Base-by-base conservation (phyloP, 2,113 vertebrate species). In the Lanius collurio region DNA sequence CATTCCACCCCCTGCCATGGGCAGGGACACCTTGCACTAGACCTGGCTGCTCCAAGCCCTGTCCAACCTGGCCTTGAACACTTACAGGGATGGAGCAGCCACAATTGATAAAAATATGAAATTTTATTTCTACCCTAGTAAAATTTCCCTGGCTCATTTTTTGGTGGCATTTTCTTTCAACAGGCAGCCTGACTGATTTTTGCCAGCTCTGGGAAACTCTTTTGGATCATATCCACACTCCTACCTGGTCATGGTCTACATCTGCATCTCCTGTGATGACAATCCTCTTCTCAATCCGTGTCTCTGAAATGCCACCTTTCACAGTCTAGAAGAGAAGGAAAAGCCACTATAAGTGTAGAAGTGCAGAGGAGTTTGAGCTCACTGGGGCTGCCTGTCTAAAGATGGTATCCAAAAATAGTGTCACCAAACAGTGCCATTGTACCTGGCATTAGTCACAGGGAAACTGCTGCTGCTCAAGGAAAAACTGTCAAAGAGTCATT, bases 251-350 rank as follows among this genome's bases (percentile, higher is more conserved):
- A 4, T 99, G 99, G 97, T 99, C 99, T 69, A 99, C 98, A 91
- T 99, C 99, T 10, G 98, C 98, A 96, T 99, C 99, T 91, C 99
- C 99, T 17, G 99, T 99, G 96, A 99, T 99, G 93, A 99, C 99
- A 68, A 99, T 99, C 97, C 99, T 98, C 97, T 99, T 99, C 90
- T 99, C 99, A 89, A 99, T 99, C 81, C 99, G 97, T 2, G 99
- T 99, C 98, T 99, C 99, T 31, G 99, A 99, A 93, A 99, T 99
- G 35, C 99, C 99, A 89, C 99, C 99, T 98, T 99, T 99, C 77
- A 99, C 99, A 77, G 99, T 99, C 99, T 99, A 59, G 56, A 82
- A 89, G 23, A 59, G 96, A 94, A 93, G 44, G 42, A 27, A 70
- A 63, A 41, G 37, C 56, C 19, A 12, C 31, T 23, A 30, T 94